These are phyloP conservation scores for Agriopis marginaria DNA, from an alignment of 2,888 invertebrate genomes.

Conservation along the genomic window DNA sequence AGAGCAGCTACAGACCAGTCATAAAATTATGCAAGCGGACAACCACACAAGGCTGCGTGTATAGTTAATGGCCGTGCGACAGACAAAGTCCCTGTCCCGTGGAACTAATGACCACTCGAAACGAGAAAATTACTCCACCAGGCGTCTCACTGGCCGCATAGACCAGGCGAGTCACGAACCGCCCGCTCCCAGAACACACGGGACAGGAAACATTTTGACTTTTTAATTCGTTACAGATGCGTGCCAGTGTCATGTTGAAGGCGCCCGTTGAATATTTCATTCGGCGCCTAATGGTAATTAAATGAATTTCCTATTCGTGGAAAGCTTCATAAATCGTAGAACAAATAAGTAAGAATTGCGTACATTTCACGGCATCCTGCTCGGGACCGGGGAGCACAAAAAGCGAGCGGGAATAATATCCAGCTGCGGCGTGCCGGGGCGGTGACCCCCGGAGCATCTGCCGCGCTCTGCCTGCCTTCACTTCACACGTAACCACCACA, in stretches of 20 bases:
- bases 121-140: constrained; percentile 77
- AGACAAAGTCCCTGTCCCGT: constrained; percentile 72
- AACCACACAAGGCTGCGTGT: constrained; percentile 61
- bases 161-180: constrained; percentile 78
- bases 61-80: constrained; percentile 76
- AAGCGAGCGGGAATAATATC: constrained; percentile 68
- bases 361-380: constrained; percentile 57
- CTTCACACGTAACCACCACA: constrained; percentile 67
- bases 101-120: constrained; percentile 83
- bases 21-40: constrained; percentile 56
- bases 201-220: constrained; percentile 55
- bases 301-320: constrained; percentile 31
- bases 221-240: constrained; percentile 55
- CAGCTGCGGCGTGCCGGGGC: constrained; percentile 75
- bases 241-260: constrained; percentile 35
- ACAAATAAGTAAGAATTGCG: constrained; percentile 45
- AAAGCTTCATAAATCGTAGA: constrained; percentile 49
- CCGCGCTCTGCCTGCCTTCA: constrained; percentile 65
- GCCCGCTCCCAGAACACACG: constrained; percentile 51
- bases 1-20: constrained; percentile 2
- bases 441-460: constrained; percentile 78
- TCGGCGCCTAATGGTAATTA: constrained; percentile 28
- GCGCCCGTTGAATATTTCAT: constrained; percentile 29
- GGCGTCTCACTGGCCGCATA: constrained; percentile 64
- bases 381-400: constrained; percentile 60